phyloP scores from a whole-genome alignment of 2,113 vertebrate genomes.

The Elaphurus davidianus region DNA sequence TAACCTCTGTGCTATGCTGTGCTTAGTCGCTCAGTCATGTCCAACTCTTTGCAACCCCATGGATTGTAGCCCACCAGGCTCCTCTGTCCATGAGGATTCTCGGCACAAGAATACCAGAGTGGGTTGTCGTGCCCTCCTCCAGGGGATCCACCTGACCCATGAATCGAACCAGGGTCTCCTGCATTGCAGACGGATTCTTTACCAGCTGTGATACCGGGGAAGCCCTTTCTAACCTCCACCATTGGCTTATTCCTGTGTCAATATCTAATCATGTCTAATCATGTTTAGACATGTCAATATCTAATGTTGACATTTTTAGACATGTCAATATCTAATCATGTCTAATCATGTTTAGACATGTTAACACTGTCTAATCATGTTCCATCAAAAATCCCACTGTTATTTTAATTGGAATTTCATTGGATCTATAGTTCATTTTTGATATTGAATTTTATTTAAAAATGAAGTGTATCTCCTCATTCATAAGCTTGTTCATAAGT shows the following conservation, averaged over 20 bases:
- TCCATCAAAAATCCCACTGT: not conserved
- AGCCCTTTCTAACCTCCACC: not conserved
- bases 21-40: not conserved
- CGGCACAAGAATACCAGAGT: not conserved
- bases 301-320: not conserved
- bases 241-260: not conserved
- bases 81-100: not conserved
- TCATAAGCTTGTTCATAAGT: not conserved
- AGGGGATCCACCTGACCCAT: not conserved
- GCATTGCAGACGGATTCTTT: not conserved
- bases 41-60: not conserved
- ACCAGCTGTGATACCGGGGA: rapidly evolving
- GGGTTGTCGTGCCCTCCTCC: rapidly evolving
- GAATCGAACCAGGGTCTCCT: not conserved
- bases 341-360: not conserved
- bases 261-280: not conserved
- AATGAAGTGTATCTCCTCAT: not conserved
- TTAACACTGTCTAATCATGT: not conserved
- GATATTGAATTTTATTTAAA: not conserved
- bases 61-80: not conserved
- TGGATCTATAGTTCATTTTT: not conserved
- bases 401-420: not conserved
- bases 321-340: not conserved
- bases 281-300: not conserved
- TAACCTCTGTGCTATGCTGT: not conserved